phyloP scores from a whole-genome alignment of 2,113 vertebrate species.

The Sylvicapra grimmia region DNA sequence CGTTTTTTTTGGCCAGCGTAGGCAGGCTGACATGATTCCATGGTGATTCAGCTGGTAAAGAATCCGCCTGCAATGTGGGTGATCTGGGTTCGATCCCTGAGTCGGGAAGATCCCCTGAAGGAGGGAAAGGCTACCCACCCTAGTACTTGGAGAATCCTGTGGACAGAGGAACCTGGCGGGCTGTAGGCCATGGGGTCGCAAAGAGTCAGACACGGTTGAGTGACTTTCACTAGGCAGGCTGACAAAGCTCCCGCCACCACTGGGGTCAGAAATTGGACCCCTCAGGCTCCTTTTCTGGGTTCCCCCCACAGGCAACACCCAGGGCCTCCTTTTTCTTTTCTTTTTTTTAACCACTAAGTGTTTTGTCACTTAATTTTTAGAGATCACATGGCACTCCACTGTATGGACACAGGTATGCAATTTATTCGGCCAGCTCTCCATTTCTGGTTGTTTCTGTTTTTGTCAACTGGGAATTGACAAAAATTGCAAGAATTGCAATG shows the following conservation, averaged over 20 bases:
- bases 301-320: fast-evolving
- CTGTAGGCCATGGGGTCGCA: not conserved
- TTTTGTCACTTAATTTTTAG: not conserved
- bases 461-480: too few relatives aligned
- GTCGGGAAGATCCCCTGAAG: not conserved
- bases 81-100: not conserved
- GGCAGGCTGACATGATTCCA: not conserved
- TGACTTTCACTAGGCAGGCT: not conserved
- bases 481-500: not conserved
- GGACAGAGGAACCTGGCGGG: not conserved
- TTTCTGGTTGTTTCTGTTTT: not conserved
- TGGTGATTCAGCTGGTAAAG: not conserved
- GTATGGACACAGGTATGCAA: not conserved
- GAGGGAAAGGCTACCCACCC: not conserved
- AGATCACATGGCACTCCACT: not conserved
- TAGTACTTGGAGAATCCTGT: not conserved
- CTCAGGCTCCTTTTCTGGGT: not conserved
- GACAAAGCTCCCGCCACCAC: not conserved
- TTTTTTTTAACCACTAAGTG: not conserved
- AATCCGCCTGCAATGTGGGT: not conserved
- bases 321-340: fast-evolving
- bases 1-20: not conserved
- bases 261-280: not conserved
- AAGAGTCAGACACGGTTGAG: not conserved
- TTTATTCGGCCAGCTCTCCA: not conserved